Conservation (phyloP, 1,140 invertebrate species). For the Drosophila takahashii region DNA sequence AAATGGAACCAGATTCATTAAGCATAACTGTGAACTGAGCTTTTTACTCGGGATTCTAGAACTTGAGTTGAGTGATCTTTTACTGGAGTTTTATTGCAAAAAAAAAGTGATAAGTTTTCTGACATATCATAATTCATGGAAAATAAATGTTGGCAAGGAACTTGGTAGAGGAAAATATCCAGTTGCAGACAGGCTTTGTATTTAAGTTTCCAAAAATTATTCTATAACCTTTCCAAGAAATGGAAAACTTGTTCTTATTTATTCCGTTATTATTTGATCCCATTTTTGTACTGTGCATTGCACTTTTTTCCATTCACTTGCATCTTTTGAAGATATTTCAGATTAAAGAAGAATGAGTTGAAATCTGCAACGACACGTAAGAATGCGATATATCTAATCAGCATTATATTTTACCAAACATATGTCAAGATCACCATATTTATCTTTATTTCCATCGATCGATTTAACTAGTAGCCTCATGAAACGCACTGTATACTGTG, state of each 20-base stretch:
- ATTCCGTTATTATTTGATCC: not conserved
- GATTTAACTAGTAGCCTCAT: not conserved
- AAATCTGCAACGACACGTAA: slow-evolving; percentile 11
- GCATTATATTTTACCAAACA: not conserved
- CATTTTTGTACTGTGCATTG: not conserved
- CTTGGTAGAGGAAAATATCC: slow-evolving; percentile 6
- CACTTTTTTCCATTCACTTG: slow-evolving; percentile 1
- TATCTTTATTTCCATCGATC: no score
- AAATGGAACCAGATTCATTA: slow-evolving; percentile 35
- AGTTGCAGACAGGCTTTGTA: not conserved
- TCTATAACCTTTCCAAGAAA: slow-evolving; percentile 3
- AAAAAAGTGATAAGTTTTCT: not conserved
- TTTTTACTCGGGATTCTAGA: not conserved
- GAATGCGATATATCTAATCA: slow-evolving; percentile 5
- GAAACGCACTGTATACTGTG: not conserved
- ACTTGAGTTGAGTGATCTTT: slow-evolving; percentile 10
- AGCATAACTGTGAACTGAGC: slow-evolving; percentile 24
- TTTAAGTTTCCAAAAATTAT: not conserved
- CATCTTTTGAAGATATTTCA: not conserved
- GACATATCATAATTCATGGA: slow-evolving; percentile 3
- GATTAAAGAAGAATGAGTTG: not conserved
- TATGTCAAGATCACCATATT: not conserved
- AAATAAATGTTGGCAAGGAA: not conserved
- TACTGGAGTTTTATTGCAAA: slow-evolving; percentile 24
- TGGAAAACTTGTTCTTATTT: not conserved